Evolutionary conservation across 2,888 invertebrate genomes (phyloP).

Genomic region (Eupithecia subumbrata): DNA sequence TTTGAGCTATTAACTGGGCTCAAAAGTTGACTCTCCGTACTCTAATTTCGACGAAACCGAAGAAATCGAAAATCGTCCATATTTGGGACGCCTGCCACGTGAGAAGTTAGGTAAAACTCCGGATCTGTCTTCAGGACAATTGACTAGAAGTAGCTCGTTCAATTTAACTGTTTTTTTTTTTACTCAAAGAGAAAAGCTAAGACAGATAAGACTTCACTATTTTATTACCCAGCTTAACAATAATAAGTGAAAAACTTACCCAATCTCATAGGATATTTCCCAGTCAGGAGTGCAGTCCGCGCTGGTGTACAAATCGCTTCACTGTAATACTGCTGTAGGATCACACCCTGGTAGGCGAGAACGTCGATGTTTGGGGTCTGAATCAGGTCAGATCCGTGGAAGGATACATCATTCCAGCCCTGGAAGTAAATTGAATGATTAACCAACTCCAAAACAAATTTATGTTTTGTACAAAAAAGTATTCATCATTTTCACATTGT

Average conservation of each 20-base stretch:
- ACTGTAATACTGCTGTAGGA: constrained; percentile 93
- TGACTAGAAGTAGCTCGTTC: not conserved
- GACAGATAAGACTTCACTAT: not conserved
- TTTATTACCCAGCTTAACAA: not conserved
- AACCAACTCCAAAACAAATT: too few relatives aligned
- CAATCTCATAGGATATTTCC: constrained; percentile 93
- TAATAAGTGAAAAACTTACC: constrained; percentile 78
- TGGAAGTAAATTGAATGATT: constrained; percentile 59
- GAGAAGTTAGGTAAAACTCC: too few relatives aligned
- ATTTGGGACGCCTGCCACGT: too few relatives aligned
- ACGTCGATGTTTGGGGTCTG: constrained; percentile 96
- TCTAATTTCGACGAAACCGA: too few relatives aligned
- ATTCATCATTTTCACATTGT: too few relatives aligned
- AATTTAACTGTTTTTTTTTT: not conserved
- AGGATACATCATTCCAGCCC: constrained; percentile 97
- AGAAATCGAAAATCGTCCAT: too few relatives aligned
- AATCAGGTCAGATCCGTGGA: constrained; percentile 94
- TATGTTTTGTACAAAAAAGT: too few relatives aligned
- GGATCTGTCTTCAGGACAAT: too few relatives aligned
- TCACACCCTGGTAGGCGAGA: constrained; percentile 92
- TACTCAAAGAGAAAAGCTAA: not conserved
- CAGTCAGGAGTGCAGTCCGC: constrained; percentile 91
- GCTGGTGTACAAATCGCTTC: constrained; percentile 94
- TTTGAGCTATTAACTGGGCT: too few relatives aligned
- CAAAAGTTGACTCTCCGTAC: too few relatives aligned